These are phyloP conservation scores for Chelidonichthys spinosus DNA, from an alignment of 2,797 vertebrate species.

Conservation along the genomic window DNA sequence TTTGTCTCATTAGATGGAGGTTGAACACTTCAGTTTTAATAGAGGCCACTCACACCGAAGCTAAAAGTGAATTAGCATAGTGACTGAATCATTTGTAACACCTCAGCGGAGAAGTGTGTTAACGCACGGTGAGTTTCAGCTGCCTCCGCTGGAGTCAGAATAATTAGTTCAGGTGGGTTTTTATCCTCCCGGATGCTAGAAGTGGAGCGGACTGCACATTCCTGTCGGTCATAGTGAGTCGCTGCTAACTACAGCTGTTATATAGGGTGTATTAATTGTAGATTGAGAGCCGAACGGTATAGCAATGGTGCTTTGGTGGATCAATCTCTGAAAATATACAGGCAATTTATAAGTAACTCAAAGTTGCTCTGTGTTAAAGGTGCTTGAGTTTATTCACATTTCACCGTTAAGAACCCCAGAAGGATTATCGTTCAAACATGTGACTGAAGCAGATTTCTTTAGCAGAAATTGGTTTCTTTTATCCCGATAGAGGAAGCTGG, in stretches of 20 bases:
- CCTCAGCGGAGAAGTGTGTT: constrained; percentile 46
- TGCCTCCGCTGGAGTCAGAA: constrained; percentile 59
- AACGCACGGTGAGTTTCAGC: constrained; percentile 54
- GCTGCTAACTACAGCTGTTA: constrained; percentile 48
- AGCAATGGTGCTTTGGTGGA: constrained; percentile 9
- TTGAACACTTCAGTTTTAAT: not conserved
- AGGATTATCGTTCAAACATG: not conserved
- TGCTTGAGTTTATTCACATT: not conserved
- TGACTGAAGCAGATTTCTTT: not conserved
- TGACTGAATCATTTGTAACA: constrained; percentile 41
- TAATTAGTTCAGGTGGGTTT: constrained; percentile 68
- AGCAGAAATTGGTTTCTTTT: not conserved
- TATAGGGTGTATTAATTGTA: constrained; percentile 53
- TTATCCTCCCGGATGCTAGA: constrained; percentile 44
- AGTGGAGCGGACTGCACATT: constrained; percentile 49
- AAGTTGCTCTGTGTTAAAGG: not conserved
- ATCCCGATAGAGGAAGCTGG: too few species aligned
- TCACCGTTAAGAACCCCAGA: not conserved
- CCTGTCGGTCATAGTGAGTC: constrained; percentile 54
- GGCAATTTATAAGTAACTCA: too few species aligned
- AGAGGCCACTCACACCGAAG: constrained; percentile 5
- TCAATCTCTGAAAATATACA: constrained; percentile 4
- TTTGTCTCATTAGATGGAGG: not conserved
- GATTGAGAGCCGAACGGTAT: constrained; percentile 27
- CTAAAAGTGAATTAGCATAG: constrained; percentile 33